These are phyloP conservation scores for Crossaster papposus DNA, from an alignment of 53 echinoderm and acorn worm species.

Conservation along the genomic window DNA sequence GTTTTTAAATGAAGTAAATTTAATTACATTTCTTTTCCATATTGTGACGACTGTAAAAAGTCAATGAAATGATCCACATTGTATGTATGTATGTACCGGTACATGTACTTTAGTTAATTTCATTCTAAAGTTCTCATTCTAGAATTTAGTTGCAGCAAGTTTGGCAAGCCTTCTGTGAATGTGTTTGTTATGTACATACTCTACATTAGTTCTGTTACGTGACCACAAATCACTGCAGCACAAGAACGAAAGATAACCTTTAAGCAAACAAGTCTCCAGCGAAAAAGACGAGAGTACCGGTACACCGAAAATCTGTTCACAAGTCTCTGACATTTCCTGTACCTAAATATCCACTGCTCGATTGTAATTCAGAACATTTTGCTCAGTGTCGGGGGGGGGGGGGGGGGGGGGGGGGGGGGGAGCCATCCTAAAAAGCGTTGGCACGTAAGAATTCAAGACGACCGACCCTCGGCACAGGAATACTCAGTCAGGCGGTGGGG, in stretches of 20 bases:
- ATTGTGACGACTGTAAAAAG: background rate
- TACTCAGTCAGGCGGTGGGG: conserved; percentile 17
- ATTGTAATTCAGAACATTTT: conserved; percentile 28
- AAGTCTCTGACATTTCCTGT: conserved; percentile 8
- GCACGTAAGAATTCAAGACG: conserved; percentile 44
- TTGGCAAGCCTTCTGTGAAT: too few relatives aligned
- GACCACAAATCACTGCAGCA: too few relatives aligned
- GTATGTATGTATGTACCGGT: too few relatives aligned
- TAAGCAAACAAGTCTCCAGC: background rate
- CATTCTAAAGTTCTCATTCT: too few relatives aligned
- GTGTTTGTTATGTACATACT: too few relatives aligned
- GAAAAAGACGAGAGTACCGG: background rate
- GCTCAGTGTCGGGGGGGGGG: conserved; percentile 9
- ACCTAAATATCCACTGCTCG: conserved; percentile 7
- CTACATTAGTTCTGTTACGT: too few relatives aligned
- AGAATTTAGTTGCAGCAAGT: too few relatives aligned
- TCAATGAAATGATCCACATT: too few relatives aligned
- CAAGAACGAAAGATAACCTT: too few relatives aligned
- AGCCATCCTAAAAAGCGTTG: conserved; percentile 11
- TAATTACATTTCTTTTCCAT: background rate
- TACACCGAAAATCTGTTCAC: background rate
- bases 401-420: too few relatives aligned
- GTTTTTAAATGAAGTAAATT: background rate
- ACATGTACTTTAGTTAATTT: too few relatives aligned
- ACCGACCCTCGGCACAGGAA: background rate